Evolutionary conservation across 2,888 invertebrate genomes (phyloP).

Genomic region (Drosophila maculinotata): DNA sequence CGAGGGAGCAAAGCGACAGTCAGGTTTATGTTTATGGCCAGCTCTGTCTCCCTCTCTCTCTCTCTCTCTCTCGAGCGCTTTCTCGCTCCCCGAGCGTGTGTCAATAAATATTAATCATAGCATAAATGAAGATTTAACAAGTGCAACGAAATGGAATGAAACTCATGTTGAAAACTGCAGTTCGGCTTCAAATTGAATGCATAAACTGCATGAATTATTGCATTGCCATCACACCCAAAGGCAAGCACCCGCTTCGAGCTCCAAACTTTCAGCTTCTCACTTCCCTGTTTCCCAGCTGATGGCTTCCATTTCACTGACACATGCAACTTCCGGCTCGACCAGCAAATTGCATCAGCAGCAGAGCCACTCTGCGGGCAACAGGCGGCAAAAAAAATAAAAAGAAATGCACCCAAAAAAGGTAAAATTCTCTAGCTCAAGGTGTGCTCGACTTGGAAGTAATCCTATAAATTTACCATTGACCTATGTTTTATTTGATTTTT

Average conservation of each 20-base stretch:
- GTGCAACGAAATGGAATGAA: background rate
- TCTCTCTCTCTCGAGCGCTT: background rate
- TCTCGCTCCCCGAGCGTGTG: slow-evolving; percentile 6
- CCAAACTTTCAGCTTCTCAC: background rate
- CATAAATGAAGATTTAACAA: slow-evolving; percentile 81
- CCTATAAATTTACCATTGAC: no score
- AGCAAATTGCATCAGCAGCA: slow-evolving; percentile 72
- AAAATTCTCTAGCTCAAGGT: background rate
- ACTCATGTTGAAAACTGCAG: slow-evolving; percentile 10
- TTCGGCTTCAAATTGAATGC: slow-evolving; percentile 35
- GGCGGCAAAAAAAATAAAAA: slow-evolving; percentile 26
- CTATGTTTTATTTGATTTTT: no score
- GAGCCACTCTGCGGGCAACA: slow-evolving; percentile 56
- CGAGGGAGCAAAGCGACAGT: slow-evolving; percentile 4
- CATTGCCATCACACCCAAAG: slow-evolving; percentile 38
- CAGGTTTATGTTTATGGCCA: slow-evolving; percentile 17
- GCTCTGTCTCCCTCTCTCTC: background rate
- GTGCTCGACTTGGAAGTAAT: background rate
- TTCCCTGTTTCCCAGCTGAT: slow-evolving; percentile 16
- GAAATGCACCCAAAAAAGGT: background rate
- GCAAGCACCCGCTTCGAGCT: background rate
- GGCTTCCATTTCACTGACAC: slow-evolving; percentile 68
- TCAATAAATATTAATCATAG: slow-evolving; percentile 83
- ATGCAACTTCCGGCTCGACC: slow-evolving; percentile 76
- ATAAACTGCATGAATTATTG: slow-evolving; percentile 49